A percentile compares a stretch with the other conserved stretches of the same genome.
Conservation (phyloP, 2,797 vertebrate species). For the Hybognathus amarus region DNA sequence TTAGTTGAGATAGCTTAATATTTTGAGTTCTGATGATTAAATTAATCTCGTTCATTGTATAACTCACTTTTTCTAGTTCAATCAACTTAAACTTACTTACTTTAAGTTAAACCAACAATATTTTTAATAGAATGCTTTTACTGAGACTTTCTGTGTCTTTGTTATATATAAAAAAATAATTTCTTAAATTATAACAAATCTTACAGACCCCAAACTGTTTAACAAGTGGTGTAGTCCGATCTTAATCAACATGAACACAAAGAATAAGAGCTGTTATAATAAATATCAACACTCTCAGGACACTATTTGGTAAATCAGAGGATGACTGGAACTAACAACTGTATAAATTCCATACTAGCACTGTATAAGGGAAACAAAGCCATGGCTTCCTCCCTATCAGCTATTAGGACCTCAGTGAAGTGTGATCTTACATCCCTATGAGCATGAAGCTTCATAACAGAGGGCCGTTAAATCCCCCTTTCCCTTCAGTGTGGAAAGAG, state of each 20-base stretch:
- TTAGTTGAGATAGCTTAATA: too few species aligned
- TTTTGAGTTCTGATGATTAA: too few species aligned
- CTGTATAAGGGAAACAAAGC: slow-evolving; percentile 50
- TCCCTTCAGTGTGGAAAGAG: slow-evolving; percentile 47
- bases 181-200: neutral
- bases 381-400: slow-evolving; percentile 56
- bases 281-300: neutral
- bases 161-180: neutral
- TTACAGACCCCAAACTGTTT: neutral
- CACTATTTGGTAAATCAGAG: neutral
- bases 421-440: slow-evolving; percentile 43
- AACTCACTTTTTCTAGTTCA: too few species aligned
- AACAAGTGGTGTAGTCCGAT: neutral
- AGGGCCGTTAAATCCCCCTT: slow-evolving; percentile 66
- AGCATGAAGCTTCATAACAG: slow-evolving; percentile 8
- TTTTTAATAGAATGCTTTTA: neutral
- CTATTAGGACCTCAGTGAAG: slow-evolving; percentile 47
- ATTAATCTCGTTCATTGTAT: too few species aligned
- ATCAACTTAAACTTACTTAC: too few species aligned
- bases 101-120: too few species aligned
- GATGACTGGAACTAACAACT: slow-evolving; percentile 29
- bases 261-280: neutral
- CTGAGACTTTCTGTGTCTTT: neutral
- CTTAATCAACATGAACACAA: neutral
- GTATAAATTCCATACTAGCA: slow-evolving; percentile 69